Percentiles rank a stretch among this genome's conserved stretches.
Conservation (phyloP, 2,888 invertebrate genomes). For the Tuta absoluta region DNA sequence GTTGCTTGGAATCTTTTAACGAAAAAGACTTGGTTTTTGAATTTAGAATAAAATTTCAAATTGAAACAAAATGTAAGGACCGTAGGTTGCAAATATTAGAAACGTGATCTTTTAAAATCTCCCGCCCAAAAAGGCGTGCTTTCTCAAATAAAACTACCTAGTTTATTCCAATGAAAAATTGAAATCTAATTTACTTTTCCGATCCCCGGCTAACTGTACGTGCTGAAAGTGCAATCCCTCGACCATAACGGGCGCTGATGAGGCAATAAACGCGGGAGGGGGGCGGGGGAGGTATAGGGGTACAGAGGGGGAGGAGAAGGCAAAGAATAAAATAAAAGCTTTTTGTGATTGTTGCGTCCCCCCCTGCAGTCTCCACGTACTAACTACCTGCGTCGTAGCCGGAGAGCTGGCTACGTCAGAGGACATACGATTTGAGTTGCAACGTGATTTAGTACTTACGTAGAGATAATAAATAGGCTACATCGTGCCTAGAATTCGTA, state of each 20-base stretch:
- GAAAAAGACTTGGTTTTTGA: no score
- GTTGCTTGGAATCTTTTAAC: no score
- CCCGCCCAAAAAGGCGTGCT: no score
- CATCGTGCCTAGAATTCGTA: no score
- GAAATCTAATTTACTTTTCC: slow-evolving; percentile 5
- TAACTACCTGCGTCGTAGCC: not conserved
- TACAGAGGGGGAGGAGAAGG: slow-evolving; percentile 26
- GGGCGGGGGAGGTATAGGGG: no score
- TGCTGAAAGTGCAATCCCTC: slow-evolving; percentile 43
- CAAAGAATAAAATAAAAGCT: slow-evolving; percentile 75
- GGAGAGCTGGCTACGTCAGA: not conserved
- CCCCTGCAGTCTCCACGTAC: slow-evolving; percentile 35
- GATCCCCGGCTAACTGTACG: slow-evolving; percentile 14
- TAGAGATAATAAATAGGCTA: no score
- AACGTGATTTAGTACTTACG: no score
- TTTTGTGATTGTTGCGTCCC: slow-evolving; percentile 68
- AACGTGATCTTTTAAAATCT: no score
- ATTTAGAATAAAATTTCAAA: no score
- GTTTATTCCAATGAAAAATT: not conserved
- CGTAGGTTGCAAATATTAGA: no score
- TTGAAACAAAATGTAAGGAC: no score
- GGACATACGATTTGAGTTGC: not conserved
- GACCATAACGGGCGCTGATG: slow-evolving; percentile 63
- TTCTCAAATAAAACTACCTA: not conserved
- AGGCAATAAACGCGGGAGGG: slow-evolving; percentile 63